These are phyloP conservation scores for Zalophus californianus DNA, from an alignment of 2,797 vertebrate genomes.

Conservation along the genomic window DNA sequence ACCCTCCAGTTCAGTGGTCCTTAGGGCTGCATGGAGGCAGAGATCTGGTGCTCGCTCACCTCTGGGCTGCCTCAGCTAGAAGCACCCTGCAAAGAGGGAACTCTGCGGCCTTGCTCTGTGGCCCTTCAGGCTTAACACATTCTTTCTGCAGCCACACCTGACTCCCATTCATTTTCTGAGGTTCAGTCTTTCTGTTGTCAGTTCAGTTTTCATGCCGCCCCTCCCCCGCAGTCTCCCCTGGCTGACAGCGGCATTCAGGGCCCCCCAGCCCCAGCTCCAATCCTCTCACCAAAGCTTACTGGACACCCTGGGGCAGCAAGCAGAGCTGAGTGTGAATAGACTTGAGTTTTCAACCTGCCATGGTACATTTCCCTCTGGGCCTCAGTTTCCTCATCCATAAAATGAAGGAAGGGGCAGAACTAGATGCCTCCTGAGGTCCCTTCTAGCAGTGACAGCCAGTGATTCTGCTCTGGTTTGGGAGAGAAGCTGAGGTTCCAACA, in stretches of 20 bases:
- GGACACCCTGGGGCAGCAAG: too few relatives aligned
- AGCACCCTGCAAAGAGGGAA: background rate
- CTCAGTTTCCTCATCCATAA: background rate
- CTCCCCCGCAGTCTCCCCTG: background rate
- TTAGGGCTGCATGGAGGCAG: background rate
- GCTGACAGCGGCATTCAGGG: background rate
- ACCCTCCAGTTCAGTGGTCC: background rate
- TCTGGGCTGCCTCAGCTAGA: background rate
- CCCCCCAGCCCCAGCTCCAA: background rate
- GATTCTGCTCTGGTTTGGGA: background rate
- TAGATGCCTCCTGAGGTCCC: background rate
- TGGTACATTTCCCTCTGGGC: background rate
- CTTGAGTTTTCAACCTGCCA: background rate
- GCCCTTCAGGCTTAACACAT: background rate
- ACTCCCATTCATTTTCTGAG: background rate
- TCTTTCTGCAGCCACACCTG: background rate
- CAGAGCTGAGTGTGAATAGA: background rate
- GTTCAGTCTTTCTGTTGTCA: background rate
- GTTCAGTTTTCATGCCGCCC: background rate
- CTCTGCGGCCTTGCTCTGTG: background rate
- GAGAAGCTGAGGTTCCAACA: background rate
- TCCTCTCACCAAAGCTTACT: background rate
- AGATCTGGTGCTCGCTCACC: accelerated
- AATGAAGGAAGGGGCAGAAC: background rate
- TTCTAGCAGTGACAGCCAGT: background rate